Evolutionary conservation across 2,113 vertebrate genomes (phyloP), one percentile per base, ranked within the genome.

Genomic region (Alouatta palliata): DNA sequence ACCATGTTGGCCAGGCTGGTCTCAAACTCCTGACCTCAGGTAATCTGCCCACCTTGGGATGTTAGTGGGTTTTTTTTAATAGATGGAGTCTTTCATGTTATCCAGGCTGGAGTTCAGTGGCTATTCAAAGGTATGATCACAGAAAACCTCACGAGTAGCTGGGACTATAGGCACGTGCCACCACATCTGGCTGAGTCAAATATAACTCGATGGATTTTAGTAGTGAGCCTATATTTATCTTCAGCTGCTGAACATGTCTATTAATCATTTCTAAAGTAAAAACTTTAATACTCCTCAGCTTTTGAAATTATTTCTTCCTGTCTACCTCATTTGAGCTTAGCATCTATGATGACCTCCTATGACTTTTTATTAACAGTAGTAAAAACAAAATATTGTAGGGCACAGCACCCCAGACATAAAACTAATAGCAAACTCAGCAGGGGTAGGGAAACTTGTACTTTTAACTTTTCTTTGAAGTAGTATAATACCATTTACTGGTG

Each of bases 401-500:
- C 84, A 7, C 64, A 97, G 94, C 92, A 96, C 94, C 2, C 4
- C 95, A 97, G 97, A 98, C 98, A 98, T 98, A 98, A 98, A 98
- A 98, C 98, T 97, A 98, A 98, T 64, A 98, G 98, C 97, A 97
- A 97, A 98, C 98, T 97, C 98, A 80, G 98, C 97, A 98, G 98
- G 98, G 97, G 97, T 88, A 97, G 97, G 96, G 98, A 98, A 97
- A 98, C 97, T 95, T 94, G 66, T 92, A 98, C 98, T 99, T 98
- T 98, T 94, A 98, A 98, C 96, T 98, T 98, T 96, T 64, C 99
- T 99, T 99, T 99, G 98, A 99, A 99, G 99, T 98, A 97, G 88
- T 97, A 98, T 98, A 97, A 93, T 96, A 97, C 96, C 98, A 98
- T 98, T 98, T 98, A 99, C 98, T 98, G 98, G 27, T 98, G 98